phyloP scores from a whole-genome alignment of 2,113 vertebrate genomes.

The Muntiacus reevesi region DNA sequence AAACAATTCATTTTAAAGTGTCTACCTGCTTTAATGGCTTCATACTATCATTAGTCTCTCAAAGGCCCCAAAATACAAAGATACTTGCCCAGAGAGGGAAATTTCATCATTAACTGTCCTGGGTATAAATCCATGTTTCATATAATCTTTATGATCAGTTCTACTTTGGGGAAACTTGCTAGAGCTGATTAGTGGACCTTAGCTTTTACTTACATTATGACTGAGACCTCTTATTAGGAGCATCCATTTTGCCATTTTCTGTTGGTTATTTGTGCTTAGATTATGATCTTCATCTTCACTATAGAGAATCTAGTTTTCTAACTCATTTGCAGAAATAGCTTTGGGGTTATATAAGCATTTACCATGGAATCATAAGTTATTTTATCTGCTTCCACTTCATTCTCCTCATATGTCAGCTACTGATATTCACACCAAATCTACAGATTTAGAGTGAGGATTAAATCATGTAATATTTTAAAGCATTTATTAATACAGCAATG shows the following conservation, averaged over 20 bases:
- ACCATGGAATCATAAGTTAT: neutral
- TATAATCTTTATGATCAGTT: neutral
- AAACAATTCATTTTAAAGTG: neutral
- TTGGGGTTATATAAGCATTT: conserved; percentile 20
- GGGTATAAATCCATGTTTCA: neutral
- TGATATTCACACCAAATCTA: neutral
- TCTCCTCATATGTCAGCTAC: neutral
- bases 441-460: neutral
- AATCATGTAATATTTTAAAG: neutral
- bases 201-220: neutral
- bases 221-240: neutral
- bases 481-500: neutral
- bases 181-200: neutral
- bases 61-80: neutral
- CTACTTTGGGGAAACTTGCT: neutral
- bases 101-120: neutral
- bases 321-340: conserved; percentile 2
- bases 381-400: neutral
- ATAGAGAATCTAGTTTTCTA: neutral
- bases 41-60: neutral
- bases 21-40: neutral
- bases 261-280: neutral
- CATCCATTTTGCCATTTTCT: neutral
- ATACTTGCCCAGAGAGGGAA: neutral
- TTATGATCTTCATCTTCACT: neutral